These are phyloP conservation scores for Macrobrachium rosenbergii DNA, from an alignment of 1,140 invertebrate genomes.

Conservation along the genomic window DNA sequence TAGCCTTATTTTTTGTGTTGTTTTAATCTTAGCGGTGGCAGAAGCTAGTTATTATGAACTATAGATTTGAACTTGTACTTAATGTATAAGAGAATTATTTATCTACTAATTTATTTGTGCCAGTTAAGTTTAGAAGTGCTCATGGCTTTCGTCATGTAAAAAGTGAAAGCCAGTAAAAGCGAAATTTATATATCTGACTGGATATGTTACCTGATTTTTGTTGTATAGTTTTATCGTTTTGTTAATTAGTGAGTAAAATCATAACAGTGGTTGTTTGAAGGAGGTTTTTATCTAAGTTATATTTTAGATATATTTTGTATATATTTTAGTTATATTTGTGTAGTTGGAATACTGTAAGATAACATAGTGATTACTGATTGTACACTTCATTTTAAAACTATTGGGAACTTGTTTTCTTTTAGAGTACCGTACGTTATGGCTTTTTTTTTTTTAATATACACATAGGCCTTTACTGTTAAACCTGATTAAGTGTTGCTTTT, in stretches of 20 bases:
- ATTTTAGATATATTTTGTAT: neutral
- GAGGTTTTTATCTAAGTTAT: slow-evolving; percentile 8
- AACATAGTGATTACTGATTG: neutral
- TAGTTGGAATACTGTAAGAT: neutral
- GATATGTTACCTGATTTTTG: neutral
- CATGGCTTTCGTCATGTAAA: slow-evolving; percentile 31
- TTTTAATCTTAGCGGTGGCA: no score
- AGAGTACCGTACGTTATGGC: no score
- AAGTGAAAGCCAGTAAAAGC: slow-evolving; percentile 4
- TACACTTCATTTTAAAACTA: neutral
- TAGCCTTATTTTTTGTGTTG: no score
- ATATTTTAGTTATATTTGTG: neutral
- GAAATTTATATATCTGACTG: slow-evolving; percentile 14
- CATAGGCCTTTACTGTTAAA: no score
- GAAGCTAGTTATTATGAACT: neutral
- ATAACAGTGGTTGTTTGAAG: slow-evolving; percentile 6
- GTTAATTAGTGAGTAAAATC: slow-evolving; percentile 3
- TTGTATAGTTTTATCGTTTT: neutral
- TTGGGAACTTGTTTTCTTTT: neutral
- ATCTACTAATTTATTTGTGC: slow-evolving; percentile 14
- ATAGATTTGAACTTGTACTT: slow-evolving; percentile 1
- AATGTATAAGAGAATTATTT: neutral
- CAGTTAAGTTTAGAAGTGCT: slow-evolving; percentile 11
- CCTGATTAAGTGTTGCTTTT: no score
- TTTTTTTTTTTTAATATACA: no score